Percentiles rank a stretch among this genome's conserved stretches.
Conservation (phyloP, 2,797 vertebrate species). For the Sebastes itinus region DNA sequence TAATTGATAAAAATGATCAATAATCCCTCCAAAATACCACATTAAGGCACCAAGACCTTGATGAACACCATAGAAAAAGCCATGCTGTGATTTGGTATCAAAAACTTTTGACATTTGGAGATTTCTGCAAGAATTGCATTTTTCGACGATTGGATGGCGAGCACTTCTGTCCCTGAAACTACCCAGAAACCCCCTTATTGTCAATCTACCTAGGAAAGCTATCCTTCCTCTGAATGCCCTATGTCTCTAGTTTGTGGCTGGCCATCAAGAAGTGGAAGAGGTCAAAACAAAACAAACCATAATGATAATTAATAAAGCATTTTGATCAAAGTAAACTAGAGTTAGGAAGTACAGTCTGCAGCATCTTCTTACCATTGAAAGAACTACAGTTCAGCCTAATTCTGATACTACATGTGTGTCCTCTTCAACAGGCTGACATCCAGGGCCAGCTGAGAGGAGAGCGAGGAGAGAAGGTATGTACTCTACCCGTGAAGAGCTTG, state of each 20-base stretch:
- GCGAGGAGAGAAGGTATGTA: constrained; percentile 76
- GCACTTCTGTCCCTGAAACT: too few relatives aligned
- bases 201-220: fast-evolving
- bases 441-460: constrained; percentile 67
- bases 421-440: constrained; percentile 56
- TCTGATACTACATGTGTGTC: constrained; percentile 11
- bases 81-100: too few relatives aligned
- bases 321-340: neutral
- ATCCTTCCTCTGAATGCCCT: too few relatives aligned
- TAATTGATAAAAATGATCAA: too few relatives aligned
- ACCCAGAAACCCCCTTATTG: too few relatives aligned
- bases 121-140: too few relatives aligned
- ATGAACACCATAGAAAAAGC: too few relatives aligned
- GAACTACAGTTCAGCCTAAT: neutral
- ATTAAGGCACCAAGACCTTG: too few relatives aligned
- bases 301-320: neutral
- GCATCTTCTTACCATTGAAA: neutral
- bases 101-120: too few relatives aligned
- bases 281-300: neutral
- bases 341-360: neutral
- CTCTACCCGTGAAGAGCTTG: neutral
- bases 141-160: fast-evolving
- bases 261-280: neutral
- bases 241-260: neutral
- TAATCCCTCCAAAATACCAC: too few relatives aligned